Evolutionary conservation across 2,888 invertebrate species (phyloP), one percentile per base, ranked within the genome.

Genomic region (Anthophora plumipes): DNA sequence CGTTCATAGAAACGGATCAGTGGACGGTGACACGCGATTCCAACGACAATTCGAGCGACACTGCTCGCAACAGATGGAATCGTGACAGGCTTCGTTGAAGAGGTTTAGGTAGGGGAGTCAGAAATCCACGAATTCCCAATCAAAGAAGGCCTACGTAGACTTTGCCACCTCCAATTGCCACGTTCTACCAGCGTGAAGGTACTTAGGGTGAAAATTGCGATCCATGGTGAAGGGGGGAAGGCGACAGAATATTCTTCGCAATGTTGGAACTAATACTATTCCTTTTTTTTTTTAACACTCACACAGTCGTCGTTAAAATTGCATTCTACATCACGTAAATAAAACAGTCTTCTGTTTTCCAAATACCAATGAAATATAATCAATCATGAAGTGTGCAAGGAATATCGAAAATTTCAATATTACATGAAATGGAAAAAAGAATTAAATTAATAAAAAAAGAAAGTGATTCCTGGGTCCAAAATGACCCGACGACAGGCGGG

Each of bases 81-180:
- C 41, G 68, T 39, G 41, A 67, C 55, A 55, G 70, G 37, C 61
- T 46, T 46, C 39, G 48, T 43, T 54, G 37, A 52, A 12, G 39
- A 37, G 50, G 2, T 17, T 14, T 39, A 25, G 61, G 77, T 66
- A 77, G 71, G 79, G 46, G 79, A 12, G 17, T 41, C 11, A 60
- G 55, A 57, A 43, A 61, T 61, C 50, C 55, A 74, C 64, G 55
- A 81, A 81, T 80, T 82, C 54, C 75, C 68, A 72, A 82, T 80
- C 71, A 64, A 82, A 64, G 63, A 22, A 59, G 50, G 20, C 57
- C 59, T n/a, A 39, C 54, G 61, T 41, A 8, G 39, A 43, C 55
- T 50, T 52, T 46, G 12, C 63, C 61, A 64, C 50, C 52, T 69
- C 60, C 69, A 17, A 66, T 52, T 39, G 39, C 0, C 37, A 14